phyloP scores from a whole-genome alignment of 2,113 vertebrate species.

The Stegostoma tigrinum region DNA sequence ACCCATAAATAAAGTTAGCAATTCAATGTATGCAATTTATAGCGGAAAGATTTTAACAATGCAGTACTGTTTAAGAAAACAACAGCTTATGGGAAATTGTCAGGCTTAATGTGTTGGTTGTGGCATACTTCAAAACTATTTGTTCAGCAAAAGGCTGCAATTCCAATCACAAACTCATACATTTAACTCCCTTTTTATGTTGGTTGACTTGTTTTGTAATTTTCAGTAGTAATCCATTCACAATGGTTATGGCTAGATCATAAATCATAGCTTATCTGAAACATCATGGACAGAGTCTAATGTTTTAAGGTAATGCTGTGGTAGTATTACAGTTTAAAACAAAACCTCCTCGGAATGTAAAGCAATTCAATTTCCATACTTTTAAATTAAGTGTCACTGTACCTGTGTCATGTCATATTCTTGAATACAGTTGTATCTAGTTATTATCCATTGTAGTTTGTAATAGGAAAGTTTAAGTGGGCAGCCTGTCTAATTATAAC shows the following conservation, averaged over 20 bases:
- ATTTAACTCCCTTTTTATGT: neutral
- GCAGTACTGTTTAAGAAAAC: neutral
- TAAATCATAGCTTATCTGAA: neutral
- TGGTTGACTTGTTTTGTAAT: neutral
- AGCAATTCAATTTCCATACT: neutral
- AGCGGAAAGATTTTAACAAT: neutral
- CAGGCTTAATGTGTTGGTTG: neutral
- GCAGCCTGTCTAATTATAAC: constrained; percentile 41
- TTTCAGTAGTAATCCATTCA: neutral
- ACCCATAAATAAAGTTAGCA: neutral
- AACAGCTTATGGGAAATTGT: neutral
- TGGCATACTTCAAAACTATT: neutral
- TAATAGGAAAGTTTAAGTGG: constrained; percentile 39
- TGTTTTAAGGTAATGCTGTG: neutral
- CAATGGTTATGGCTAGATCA: neutral
- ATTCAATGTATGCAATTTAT: neutral
- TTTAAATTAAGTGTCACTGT: neutral
- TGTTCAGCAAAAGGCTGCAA: neutral
- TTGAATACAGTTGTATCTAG: neutral
- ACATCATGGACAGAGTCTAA: neutral
- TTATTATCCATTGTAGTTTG: neutral
- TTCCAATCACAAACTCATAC: neutral
- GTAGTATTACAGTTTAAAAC: neutral
- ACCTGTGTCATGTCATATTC: neutral
- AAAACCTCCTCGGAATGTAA: neutral